These are phyloP conservation scores for Periophthalmus magnuspinnatus DNA, from an alignment of 2,797 vertebrate species.

Conservation along the genomic window DNA sequence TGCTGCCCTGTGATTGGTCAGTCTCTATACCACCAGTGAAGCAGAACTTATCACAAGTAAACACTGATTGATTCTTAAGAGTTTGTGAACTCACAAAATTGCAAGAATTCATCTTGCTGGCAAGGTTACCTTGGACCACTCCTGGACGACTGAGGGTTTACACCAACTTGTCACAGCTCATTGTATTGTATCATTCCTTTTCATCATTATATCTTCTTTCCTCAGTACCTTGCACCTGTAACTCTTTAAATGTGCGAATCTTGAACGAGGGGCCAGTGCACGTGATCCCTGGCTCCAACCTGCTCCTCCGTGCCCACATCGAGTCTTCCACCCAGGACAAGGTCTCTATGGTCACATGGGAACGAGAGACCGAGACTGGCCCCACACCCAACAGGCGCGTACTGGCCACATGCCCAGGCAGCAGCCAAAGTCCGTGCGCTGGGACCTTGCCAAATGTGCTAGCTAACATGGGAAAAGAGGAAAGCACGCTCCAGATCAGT, in stretches of 20 bases:
- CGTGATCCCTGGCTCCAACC: slow-evolving; percentile 47
- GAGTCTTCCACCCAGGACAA: slow-evolving; percentile 39
- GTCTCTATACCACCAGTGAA: no score
- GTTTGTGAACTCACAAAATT: no score
- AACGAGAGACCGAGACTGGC: slow-evolving; percentile 48
- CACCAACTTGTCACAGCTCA: no score
- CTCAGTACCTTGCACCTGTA: slow-evolving; percentile 53
- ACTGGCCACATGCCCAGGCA: slow-evolving; percentile 65
- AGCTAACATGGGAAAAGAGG: slow-evolving; percentile 45
- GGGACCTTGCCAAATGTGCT: slow-evolving; percentile 22
- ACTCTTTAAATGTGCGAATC: slow-evolving; percentile 64
- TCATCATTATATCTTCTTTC: slow-evolving; percentile 19
- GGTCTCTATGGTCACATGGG: slow-evolving; percentile 68
- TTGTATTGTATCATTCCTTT: no score
- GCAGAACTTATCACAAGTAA: no score
- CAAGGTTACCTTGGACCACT: no score
- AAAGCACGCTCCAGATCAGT: slow-evolving; percentile 56
- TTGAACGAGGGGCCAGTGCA: slow-evolving; percentile 55
- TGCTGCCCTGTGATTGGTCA: no score
- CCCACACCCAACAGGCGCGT: slow-evolving; percentile 15
- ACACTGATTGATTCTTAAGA: no score
- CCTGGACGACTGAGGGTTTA: no score
- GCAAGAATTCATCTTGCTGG: no score
- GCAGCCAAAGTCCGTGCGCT: slow-evolving; percentile 29
- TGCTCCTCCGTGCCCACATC: slow-evolving; percentile 69